A percentile compares a stretch with the other conserved stretches of the same genome.
These are phyloP conservation scores for Labrus mixtus DNA, from an alignment of 2,113 vertebrate species.

Conservation along the genomic window DNA sequence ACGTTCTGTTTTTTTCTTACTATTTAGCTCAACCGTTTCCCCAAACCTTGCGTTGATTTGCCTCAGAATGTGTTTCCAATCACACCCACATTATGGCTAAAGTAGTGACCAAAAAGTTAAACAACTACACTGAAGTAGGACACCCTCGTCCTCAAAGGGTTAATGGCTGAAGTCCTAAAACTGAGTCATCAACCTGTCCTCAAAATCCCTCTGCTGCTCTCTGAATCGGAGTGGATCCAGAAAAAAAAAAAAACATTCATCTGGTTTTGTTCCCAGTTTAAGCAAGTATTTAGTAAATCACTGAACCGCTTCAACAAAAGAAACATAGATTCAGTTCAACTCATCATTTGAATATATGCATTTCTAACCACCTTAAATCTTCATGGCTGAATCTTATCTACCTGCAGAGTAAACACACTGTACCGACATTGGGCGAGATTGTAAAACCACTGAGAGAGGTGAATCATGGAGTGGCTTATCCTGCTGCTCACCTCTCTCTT, in stretches of 20 bases:
- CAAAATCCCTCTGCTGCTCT: conserved; percentile 28
- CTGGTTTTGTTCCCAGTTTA: conserved; percentile 28
- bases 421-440: conserved; percentile 23
- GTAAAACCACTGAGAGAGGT: conserved; percentile 16
- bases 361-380: conserved; percentile 30
- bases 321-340: background rate
- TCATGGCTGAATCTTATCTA: conserved; percentile 47
- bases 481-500: conserved; percentile 29
- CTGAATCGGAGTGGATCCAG: conserved; percentile 10
- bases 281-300: conserved; percentile 44
- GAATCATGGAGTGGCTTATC: conserved; percentile 58
- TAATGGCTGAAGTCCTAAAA: conserved; percentile 24
- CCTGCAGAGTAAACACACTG: conserved; percentile 61
- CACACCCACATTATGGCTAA: background rate
- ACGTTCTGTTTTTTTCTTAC: too few relatives aligned
- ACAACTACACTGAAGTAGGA: background rate
- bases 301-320: conserved; percentile 23
- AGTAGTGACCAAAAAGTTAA: background rate
- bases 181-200: conserved; percentile 33
- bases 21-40: too few relatives aligned
- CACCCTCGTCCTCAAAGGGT: background rate
- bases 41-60: background rate
- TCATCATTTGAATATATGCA: conserved; percentile 22
- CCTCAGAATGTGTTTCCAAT: background rate
- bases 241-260: conserved; percentile 19